Base-by-base conservation (phyloP, 2,797 vertebrate species). In the Sorex maritimensis region DNA sequence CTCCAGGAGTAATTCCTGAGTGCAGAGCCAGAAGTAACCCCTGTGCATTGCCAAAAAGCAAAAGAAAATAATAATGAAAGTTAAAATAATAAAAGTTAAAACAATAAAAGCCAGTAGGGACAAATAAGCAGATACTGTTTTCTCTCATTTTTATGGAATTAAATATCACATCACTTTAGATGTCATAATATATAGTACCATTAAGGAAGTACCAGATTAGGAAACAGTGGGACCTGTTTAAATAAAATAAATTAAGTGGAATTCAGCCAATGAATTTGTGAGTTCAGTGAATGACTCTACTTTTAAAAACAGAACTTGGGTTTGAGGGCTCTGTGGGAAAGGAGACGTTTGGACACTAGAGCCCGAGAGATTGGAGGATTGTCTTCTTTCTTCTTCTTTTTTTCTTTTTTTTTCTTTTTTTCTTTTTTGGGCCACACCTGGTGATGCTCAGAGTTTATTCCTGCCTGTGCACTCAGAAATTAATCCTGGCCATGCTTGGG, bases 221-320 rank as follows among this genome's bases (percentile, higher is more conserved):
- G 78, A 80, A 84, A 44, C 30, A 83, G 46, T 91, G 63, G 95
- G 86, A 10, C 49, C 41, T 81, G 68, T 68, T 34, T 58, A 91
- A 86, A 77, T 86, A 86, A 88, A 93, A 83, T 19, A 94, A 14
- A 52, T 91, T 81, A 90, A 92, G 78, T 87, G 55, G 38, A 93
- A 2, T 46, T 63, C 34, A 86, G 67, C 52, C 11, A 61, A 80
- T 2, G 26, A 49, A 82, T 52, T 79, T 95, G 14, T 72, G 80
- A 65, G 12, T 55, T 55, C 13, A 79, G 81, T 88, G 77, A 68
- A 1, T 19, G 12, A 61, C 19, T 78, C 34, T 93, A n/a, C 52
- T 88, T 92, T 68, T 26, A 58, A 85, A 93, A 83, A 81, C 74
- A 10, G 73, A 49, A 85, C 93, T 75, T 21, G 1, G 52, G 13